These are phyloP conservation scores for Eupithecia subumbrata DNA, from an alignment of 2,888 invertebrate species.

Conservation along the genomic window DNA sequence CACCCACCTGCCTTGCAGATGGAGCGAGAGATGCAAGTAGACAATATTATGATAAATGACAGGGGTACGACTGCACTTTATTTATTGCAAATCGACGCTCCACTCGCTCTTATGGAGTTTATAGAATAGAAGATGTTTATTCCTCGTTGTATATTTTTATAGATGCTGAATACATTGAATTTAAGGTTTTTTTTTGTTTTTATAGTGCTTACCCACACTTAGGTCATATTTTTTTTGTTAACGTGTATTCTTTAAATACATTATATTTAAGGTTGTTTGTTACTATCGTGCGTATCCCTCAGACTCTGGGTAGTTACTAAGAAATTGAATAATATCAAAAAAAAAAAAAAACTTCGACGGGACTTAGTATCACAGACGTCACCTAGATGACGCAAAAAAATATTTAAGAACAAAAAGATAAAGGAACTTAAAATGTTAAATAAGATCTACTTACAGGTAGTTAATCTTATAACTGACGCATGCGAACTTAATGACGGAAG, in stretches of 20 bases:
- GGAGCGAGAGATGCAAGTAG: conserved; percentile 56
- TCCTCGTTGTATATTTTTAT: background rate
- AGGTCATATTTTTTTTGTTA: too few species aligned
- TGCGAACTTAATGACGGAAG: conserved; percentile 56
- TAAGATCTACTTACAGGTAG: conserved; percentile 37
- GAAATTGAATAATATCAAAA: too few species aligned
- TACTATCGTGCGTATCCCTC: too few species aligned
- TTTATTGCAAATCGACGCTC: conserved; percentile 51
- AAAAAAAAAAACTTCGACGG: too few species aligned
- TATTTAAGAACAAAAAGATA: background rate
- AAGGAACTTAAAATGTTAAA: conserved; percentile 2
- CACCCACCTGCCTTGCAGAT: conserved; percentile 70
- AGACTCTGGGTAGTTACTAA: too few species aligned
- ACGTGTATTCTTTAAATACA: background rate
- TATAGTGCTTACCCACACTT: background rate
- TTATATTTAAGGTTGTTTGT: background rate
- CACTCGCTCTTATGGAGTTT: background rate
- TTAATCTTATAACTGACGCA: conserved; percentile 57
- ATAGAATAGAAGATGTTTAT: background rate
- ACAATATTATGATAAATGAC: conserved; percentile 77
- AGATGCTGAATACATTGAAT: background rate
- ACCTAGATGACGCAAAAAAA: background rate
- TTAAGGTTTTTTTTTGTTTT: background rate
- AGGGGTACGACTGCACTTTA: conserved; percentile 59
- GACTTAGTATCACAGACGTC: too few species aligned